Percentiles rank a stretch among this genome's conserved stretches.
phyloP scores from a whole-genome alignment of 2,888 invertebrate genomes.

The Cylloceria caligata region DNA sequence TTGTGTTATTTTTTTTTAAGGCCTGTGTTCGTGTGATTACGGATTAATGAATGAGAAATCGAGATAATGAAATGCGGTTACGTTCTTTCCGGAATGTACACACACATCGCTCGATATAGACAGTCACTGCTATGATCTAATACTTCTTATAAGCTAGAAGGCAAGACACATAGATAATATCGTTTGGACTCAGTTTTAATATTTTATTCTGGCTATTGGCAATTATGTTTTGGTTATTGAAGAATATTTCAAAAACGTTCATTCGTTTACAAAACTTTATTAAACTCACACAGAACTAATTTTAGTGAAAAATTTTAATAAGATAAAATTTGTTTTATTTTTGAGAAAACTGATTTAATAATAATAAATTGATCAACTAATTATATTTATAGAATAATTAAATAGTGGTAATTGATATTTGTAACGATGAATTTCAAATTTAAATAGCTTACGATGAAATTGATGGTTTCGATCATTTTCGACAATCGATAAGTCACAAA shows the following conservation, averaged over 20 bases:
- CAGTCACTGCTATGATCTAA: conserved; percentile 44
- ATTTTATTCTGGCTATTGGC: not conserved
- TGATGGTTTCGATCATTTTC: too few relatives aligned
- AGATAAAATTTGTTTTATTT: too few relatives aligned
- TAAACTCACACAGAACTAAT: not conserved
- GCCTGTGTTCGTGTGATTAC: conserved; percentile 23
- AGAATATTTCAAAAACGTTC: not conserved
- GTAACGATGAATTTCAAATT: not conserved
- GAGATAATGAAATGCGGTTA: conserved; percentile 57
- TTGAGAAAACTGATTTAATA: too few relatives aligned
- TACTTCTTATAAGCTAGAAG: conserved; percentile 25
- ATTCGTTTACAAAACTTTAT: not conserved
- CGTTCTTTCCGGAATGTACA: conserved; percentile 58
- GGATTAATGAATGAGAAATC: conserved; percentile 52
- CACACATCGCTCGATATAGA: conserved; percentile 58
- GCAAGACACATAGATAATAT: conserved; percentile 5
- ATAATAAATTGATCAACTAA: too few relatives aligned
- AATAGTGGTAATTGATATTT: not conserved
- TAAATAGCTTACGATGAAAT: not conserved
- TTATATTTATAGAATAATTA: too few relatives aligned
- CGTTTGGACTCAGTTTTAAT: conserved; percentile 14
- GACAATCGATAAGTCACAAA: too few relatives aligned
- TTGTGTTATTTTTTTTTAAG: not conserved
- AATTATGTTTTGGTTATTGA: not conserved
- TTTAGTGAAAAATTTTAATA: too few relatives aligned